phyloP scores from a whole-genome alignment of 2,797 vertebrate genomes.

The Cryptoprocta ferox region DNA sequence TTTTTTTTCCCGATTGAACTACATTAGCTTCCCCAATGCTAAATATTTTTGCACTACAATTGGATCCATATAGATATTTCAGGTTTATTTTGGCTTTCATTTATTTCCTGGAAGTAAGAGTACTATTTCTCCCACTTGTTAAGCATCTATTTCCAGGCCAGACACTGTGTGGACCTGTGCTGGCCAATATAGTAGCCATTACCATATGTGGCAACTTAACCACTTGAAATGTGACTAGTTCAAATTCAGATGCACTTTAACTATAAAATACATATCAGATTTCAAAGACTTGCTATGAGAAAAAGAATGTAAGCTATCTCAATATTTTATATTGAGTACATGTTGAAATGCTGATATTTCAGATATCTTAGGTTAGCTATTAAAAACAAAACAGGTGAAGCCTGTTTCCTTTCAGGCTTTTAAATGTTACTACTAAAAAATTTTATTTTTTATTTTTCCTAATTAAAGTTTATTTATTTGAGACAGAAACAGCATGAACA shows the following conservation, averaged over 20 bases:
- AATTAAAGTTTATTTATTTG: no score
- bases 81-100: slow-evolving; percentile 44
- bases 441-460: not conserved
- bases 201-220: not conserved
- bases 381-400: not conserved
- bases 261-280: not conserved
- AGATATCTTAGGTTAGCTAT: slow-evolving; percentile 18
- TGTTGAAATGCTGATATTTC: slow-evolving; percentile 14
- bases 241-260: not conserved
- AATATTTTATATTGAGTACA: slow-evolving; percentile 7
- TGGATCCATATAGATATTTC: not conserved
- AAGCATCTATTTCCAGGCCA: not conserved
- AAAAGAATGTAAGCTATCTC: not conserved
- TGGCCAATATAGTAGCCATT: not conserved
- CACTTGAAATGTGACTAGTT: not conserved
- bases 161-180: not conserved
- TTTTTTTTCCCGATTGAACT: not conserved
- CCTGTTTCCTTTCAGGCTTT: not conserved
- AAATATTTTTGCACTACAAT: slow-evolving; percentile 22
- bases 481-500: no score
- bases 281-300: not conserved
- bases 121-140: not conserved
- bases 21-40: not conserved
- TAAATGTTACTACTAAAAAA: not conserved
- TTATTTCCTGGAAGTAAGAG: slow-evolving; percentile 41